Evolutionary conservation across 2,888 invertebrate genomes (phyloP).

Genomic region (Hemicrepidius hirtus): DNA sequence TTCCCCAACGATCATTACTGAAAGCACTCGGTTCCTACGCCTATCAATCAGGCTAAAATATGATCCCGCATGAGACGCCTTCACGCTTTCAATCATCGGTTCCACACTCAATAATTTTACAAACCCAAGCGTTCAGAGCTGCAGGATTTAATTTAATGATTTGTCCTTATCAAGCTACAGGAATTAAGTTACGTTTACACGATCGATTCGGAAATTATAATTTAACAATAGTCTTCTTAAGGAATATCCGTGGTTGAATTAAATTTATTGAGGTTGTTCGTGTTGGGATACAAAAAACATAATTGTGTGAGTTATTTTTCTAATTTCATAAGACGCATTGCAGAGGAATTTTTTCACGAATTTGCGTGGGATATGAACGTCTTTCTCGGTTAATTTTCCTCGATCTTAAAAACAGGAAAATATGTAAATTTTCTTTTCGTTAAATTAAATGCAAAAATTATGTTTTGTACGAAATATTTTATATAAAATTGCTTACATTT

Average conservation of each 20-base stretch:
- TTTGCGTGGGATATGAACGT: neutral
- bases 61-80: conserved; percentile 24
- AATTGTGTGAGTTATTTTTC: too few species aligned
- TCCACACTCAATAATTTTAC: conserved; percentile 12
- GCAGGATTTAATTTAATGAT: conserved; percentile 13
- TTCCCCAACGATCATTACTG: conserved; percentile 11
- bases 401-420: neutral
- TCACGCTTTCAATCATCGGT: conserved; percentile 11
- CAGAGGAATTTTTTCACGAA: neutral
- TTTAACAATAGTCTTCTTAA: too few species aligned
- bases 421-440: neutral
- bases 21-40: conserved; percentile 10
- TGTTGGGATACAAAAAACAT: too few species aligned
- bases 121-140: conserved; percentile 11
- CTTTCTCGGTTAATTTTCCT: neutral
- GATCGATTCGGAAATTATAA: neutral
- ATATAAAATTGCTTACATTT: too few species aligned
- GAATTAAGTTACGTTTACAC: neutral
- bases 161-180: neutral
- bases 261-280: too few species aligned
- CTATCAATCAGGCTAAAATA: conserved; percentile 25
- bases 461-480: too few species aligned
- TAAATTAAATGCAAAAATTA: too few species aligned
- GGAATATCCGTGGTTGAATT: neutral
- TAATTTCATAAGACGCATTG: too few species aligned